Conservation (phyloP, 1,140 invertebrate species). For the Drosophila miranda region DNA sequence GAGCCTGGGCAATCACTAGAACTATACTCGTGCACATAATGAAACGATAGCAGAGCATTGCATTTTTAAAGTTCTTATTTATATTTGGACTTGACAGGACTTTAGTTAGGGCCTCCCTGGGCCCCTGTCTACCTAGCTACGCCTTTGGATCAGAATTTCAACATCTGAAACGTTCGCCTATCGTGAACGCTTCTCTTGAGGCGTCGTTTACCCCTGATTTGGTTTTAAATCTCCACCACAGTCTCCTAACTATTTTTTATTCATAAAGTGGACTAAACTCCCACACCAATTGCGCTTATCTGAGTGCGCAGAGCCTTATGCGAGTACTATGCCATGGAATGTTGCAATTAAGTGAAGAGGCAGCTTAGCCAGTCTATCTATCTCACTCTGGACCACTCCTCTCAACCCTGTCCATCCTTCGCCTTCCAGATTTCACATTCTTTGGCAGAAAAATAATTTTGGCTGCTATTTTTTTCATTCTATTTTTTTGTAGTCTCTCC, state of each 20-base stretch:
- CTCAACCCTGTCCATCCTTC: background rate
- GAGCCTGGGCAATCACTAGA: too few relatives aligned
- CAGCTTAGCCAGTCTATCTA: slow-evolving; percentile 47
- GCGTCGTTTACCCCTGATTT: too few relatives aligned
- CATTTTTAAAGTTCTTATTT: too few relatives aligned
- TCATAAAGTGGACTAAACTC: slow-evolving; percentile 2
- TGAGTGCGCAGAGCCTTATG: slow-evolving; percentile 29
- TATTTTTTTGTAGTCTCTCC: slow-evolving; percentile 14
- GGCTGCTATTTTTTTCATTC: slow-evolving; percentile 14
- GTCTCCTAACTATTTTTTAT: background rate
- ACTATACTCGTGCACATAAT: too few relatives aligned
- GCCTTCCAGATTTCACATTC: slow-evolving; percentile 12
- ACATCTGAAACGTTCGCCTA: too few relatives aligned
- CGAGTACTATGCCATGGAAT: slow-evolving; percentile 28
- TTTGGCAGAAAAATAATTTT: slow-evolving; percentile 25
- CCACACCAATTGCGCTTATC: slow-evolving; percentile 41
- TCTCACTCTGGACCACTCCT: background rate
- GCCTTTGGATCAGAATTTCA: too few relatives aligned
- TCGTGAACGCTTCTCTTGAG: too few relatives aligned
- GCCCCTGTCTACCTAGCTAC: too few relatives aligned
- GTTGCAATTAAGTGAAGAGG: slow-evolving; percentile 57
- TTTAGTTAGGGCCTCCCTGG: too few relatives aligned
- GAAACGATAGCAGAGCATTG: too few relatives aligned
- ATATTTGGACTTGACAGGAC: too few relatives aligned
- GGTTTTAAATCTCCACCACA: background rate